Base-by-base conservation (phyloP, 2,888 invertebrate genomes). In the Lymantria monacha region DNA sequence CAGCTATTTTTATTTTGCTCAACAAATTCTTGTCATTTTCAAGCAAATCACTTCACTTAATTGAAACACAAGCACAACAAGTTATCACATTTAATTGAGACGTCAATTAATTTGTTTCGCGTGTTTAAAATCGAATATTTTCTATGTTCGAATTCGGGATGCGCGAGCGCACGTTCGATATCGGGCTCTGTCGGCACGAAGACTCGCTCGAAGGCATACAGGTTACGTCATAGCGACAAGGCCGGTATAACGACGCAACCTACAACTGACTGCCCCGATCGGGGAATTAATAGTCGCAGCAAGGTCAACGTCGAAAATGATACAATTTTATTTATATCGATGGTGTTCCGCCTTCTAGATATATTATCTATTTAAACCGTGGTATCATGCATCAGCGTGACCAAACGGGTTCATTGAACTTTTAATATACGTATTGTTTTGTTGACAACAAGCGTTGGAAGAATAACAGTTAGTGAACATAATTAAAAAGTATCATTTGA, bases 191-290 rank as follows among this genome's bases (percentile, higher is more conserved):
- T 68, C 76, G 76, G 68, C 57, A 67, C 70, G 72, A 74, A 76
- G 81, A 80, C 79, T 66, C 72, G 72, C 79, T 67, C 70, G 73
- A 71, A 78, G 79, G 79, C 70, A 73, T 70, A 63, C 67, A 57
- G 66, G 74, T 87, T 83, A 84, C 87, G 86, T 87, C 87, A 88
- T 72, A 61, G 63, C 66, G 38, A 57, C 81, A 81, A 82, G 81
- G 83, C 73, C 81, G 69, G 67, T 59, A 42, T 44, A 53, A 51
- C 69, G 63, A 64, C 70, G 66, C 72, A 79, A 77, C 79, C 82
- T 81, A 79, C 33, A 33, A 33, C 80, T 76, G 77, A 78, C 76
- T 74, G 74, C 77, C 76, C 70, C 69, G 72, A 73, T 80, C 71
- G 74, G 74, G 74, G 77, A 81, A 81, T 76, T 79, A 79, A 81